These are phyloP conservation scores for Parambassis ranga DNA, from an alignment of 2,797 vertebrate genomes.

Conservation along the genomic window DNA sequence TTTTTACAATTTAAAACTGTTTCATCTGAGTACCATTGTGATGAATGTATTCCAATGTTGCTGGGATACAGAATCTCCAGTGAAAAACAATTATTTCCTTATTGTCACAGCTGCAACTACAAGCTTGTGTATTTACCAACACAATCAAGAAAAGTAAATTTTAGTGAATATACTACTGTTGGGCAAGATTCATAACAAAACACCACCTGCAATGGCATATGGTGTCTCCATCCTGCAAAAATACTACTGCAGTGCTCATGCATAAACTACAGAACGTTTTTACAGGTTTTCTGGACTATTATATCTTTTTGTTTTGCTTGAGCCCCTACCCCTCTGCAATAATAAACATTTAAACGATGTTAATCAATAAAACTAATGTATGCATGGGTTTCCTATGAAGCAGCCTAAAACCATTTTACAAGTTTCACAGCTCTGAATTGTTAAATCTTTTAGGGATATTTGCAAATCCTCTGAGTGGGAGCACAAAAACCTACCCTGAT, in stretches of 20 bases:
- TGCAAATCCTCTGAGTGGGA: constrained; percentile 47
- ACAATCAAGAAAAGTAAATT: constrained; percentile 19
- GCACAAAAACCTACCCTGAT: constrained; percentile 46
- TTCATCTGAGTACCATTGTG: not conserved
- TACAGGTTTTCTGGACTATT: too few relatives aligned
- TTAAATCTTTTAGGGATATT: constrained; percentile 54
- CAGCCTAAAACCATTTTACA: constrained; percentile 13
- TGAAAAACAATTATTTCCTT: not conserved
- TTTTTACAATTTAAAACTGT: not conserved
- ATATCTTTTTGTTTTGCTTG: too few relatives aligned
- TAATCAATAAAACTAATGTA: constrained; percentile 5
- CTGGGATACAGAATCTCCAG: not conserved
- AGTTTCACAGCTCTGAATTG: constrained; percentile 18
- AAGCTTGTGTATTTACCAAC: constrained; percentile 11
- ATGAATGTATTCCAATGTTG: not conserved
- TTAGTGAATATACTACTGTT: constrained; percentile 41
- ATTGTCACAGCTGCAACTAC: constrained; percentile 18
- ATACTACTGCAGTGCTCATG: not conserved
- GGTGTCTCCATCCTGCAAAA: constrained; percentile 13
- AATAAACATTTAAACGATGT: too few relatives aligned
- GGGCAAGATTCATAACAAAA: constrained; percentile 42
- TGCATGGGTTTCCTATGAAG: constrained; percentile 2
- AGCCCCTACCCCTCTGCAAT: too few relatives aligned
- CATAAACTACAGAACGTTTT: too few relatives aligned
- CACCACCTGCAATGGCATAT: constrained; percentile 59